Conservation (phyloP, 1,140 invertebrate genomes). For the Lucilia sericata region DNA sequence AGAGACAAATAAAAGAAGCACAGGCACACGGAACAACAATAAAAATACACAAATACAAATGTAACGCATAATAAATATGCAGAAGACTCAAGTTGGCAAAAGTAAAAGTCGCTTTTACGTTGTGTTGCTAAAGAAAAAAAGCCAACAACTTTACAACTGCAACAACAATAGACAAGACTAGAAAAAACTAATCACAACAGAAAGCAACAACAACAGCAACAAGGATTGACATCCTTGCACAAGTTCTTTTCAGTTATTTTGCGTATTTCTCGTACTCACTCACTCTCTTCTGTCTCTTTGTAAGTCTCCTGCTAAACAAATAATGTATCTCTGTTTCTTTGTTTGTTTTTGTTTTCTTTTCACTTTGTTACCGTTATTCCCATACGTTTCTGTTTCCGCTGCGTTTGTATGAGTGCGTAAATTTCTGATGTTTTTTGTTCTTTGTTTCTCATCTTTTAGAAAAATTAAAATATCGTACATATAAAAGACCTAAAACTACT, state of each 20-base stretch:
- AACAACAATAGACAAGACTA: neutral
- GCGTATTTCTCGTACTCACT: neutral
- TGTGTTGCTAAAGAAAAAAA: neutral
- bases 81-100: conserved; percentile 4
- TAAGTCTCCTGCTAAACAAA: neutral
- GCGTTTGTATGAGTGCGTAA: neutral
- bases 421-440: neutral
- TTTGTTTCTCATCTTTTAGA: neutral
- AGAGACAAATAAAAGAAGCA: neutral
- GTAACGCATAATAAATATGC: neutral
- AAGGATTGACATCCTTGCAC: conserved; percentile 23
- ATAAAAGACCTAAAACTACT: neutral
- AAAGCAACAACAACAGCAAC: neutral
- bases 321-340: too few species aligned
- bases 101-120: conserved; percentile 30
- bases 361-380: neutral
- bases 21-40: neutral
- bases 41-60: neutral
- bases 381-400: neutral
- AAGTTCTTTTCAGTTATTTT: conserved; percentile 35
- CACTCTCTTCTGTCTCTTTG: neutral
- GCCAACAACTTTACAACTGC: neutral
- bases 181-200: neutral
- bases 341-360: neutral
- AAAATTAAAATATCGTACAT: neutral